phyloP scores from a whole-genome alignment of 2,797 vertebrate species.

The Ataeniobius toweri region DNA sequence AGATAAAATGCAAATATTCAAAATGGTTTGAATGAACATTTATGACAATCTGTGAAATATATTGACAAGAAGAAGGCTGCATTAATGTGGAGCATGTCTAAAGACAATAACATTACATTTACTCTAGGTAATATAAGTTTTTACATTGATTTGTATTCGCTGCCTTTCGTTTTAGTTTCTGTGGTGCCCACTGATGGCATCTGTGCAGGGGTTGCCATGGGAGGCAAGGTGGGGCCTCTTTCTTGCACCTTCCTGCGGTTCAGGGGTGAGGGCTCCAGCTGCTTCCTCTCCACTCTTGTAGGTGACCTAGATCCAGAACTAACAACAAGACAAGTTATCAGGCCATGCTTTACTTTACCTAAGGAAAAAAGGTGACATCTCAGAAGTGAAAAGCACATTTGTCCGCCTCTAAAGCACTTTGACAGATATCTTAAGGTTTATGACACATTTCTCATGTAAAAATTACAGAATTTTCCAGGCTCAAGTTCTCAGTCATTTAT shows the following conservation, averaged over 20 bases:
- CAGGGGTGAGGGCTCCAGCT: constrained; percentile 88
- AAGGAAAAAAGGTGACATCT: background rate
- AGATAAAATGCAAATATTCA: background rate
- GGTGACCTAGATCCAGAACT: constrained; percentile 83
- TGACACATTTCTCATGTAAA: too few species aligned
- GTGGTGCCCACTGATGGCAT: background rate
- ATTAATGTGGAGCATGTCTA: background rate
- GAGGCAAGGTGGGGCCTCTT: constrained; percentile 69
- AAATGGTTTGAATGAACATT: background rate
- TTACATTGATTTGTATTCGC: constrained; percentile 62
- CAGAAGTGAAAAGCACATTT: background rate
- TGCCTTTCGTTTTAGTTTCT: constrained; percentile 58
- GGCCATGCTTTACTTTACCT: background rate
- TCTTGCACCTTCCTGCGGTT: constrained; percentile 86
- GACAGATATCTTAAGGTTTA: too few species aligned
- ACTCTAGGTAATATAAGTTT: background rate
- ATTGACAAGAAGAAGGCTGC: background rate
- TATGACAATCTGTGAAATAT: background rate
- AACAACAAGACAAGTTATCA: background rate
- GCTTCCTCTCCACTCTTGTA: constrained; percentile 84
- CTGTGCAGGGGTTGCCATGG: constrained; percentile 78
- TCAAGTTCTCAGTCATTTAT: too few species aligned
- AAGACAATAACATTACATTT: background rate
- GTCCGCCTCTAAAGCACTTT: background rate
- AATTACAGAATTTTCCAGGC: too few species aligned